A percentile compares a stretch with the other conserved stretches of the same genome.
phyloP scores from a whole-genome alignment of 2,888 invertebrate species.

The Dryobotodes eremita region DNA sequence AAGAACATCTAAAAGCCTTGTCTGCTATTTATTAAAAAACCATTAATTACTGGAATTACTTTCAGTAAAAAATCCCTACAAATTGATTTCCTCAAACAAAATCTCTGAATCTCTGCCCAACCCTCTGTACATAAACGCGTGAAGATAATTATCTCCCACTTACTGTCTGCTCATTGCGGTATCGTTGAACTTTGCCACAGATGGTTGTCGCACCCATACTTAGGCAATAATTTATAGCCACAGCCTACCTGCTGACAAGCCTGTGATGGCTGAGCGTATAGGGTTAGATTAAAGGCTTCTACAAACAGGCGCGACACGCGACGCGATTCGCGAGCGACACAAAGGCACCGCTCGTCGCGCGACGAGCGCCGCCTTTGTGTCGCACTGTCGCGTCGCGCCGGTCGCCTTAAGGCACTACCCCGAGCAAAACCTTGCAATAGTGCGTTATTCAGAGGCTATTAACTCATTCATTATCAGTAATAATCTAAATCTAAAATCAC shows the following conservation, averaged over 20 bases:
- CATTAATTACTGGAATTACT: background rate
- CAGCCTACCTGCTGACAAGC: conserved; percentile 34
- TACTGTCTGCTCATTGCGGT: conserved; percentile 59
- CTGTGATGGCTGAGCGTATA: conserved; percentile 37
- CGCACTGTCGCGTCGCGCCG: no score
- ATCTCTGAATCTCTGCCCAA: conserved; percentile 28
- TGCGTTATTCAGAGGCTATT: no score
- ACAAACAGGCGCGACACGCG: no score
- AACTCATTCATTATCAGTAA: no score
- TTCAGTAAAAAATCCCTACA: background rate
- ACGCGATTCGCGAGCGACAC: no score
- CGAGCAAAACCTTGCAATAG: no score
- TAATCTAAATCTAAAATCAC: no score
- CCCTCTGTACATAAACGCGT: conserved; percentile 35
- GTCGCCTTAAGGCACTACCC: no score
- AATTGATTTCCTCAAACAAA: conserved; percentile 14
- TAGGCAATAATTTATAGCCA: conserved; percentile 62
- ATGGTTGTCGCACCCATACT: conserved; percentile 64
- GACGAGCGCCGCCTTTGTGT: no score
- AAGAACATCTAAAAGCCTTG: no score
- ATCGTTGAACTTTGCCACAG: conserved; percentile 70
- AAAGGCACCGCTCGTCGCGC: no score
- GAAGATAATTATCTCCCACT: conserved; percentile 67
- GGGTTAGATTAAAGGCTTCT: conserved; percentile 30
- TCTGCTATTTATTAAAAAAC: background rate